phyloP scores from a whole-genome alignment of 1,140 invertebrate species.

The Copidosoma floridanum region DNA sequence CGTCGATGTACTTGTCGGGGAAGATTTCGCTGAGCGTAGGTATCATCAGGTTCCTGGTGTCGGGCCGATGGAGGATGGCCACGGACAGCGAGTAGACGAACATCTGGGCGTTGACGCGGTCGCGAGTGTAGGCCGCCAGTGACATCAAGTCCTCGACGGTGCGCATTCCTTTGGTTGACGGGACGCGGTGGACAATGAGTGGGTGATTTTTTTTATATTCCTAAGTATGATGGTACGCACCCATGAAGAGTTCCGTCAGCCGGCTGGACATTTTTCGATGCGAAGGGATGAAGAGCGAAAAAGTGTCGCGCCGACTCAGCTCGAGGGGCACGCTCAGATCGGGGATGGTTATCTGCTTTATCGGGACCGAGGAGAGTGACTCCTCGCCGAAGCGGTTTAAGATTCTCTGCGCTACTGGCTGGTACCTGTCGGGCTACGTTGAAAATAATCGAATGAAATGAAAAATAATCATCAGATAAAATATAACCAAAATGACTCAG shows the following conservation, averaged over 20 bases:
- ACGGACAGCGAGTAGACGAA: slow-evolving; percentile 78
- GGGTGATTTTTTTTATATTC: background rate
- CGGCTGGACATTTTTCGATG: slow-evolving; percentile 68
- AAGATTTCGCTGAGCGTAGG: slow-evolving; percentile 72
- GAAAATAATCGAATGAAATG: background rate
- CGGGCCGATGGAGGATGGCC: slow-evolving; percentile 70
- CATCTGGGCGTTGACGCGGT: slow-evolving; percentile 73
- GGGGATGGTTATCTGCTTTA: slow-evolving; percentile 68
- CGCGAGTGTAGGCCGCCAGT: slow-evolving; percentile 68
- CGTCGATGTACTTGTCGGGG: slow-evolving; percentile 76
- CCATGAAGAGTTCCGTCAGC: slow-evolving; percentile 73
- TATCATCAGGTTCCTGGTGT: slow-evolving; percentile 70
- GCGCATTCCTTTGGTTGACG: slow-evolving; percentile 61
- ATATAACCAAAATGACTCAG: no score
- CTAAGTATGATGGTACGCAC: slow-evolving; percentile 43
- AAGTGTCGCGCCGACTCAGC: slow-evolving; percentile 66
- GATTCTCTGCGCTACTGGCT: slow-evolving; percentile 53
- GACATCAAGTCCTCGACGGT: slow-evolving; percentile 70
- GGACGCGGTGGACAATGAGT: no score
- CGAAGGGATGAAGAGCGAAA: slow-evolving; percentile 73
- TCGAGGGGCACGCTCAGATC: slow-evolving; percentile 66
- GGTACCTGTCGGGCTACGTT: slow-evolving; percentile 64
- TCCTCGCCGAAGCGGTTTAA: slow-evolving; percentile 62
- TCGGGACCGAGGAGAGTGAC: slow-evolving; percentile 57
- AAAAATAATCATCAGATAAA: no score